Percentiles rank a stretch among this genome's conserved stretches.
Evolutionary conservation across 2,888 invertebrate species (phyloP).

Genomic region (Phyllotreta cruciferae): DNA sequence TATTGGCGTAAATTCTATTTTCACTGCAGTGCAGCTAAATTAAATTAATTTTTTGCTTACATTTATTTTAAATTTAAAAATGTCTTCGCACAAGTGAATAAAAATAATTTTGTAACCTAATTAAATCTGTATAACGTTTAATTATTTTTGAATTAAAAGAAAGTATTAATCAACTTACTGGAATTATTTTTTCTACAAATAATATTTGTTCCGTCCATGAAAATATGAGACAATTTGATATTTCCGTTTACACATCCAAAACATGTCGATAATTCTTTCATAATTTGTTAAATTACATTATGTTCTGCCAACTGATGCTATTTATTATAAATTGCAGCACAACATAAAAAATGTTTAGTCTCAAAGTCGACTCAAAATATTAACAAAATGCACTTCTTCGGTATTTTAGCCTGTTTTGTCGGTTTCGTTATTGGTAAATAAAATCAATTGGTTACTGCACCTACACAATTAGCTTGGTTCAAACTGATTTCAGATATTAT

Average conservation of each 20-base stretch:
- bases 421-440: neutral
- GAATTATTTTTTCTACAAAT: neutral
- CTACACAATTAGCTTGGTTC: constrained; percentile 12
- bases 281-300: neutral
- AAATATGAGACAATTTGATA: constrained; percentile 14
- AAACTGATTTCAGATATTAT: constrained; percentile 22
- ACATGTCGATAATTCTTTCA: constrained; percentile 12
- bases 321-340: constrained; percentile 7
- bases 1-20: no score
- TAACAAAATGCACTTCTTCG: constrained; percentile 4
- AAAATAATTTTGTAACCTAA: no score
- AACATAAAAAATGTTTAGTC: neutral
- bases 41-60: no score
- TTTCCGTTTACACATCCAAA: constrained; percentile 17
- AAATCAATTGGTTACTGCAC: neutral
- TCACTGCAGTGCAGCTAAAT: no score
- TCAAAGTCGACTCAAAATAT: no score
- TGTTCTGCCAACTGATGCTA: neutral
- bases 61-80: no score
- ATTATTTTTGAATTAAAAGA: no score
- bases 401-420: neutral
- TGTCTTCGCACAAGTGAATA: no score
- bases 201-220: neutral
- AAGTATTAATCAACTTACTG: no score
- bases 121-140: no score